Conservation (phyloP, 2,797 vertebrate genomes). For the Neosilurus hyrtlii region DNA sequence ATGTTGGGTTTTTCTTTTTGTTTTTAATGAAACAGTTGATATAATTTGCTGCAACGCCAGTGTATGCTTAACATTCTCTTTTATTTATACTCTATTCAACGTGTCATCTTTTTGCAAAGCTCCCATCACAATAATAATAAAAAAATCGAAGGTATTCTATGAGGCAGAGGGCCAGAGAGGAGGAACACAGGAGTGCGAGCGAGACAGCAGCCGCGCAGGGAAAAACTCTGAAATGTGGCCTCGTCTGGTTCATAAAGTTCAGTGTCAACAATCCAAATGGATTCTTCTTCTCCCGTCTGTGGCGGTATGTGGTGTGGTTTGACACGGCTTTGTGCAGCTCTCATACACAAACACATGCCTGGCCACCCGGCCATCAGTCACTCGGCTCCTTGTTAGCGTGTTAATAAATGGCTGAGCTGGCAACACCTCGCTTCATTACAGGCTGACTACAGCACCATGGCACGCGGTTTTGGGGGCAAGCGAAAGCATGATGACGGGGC, state of each 20-base stretch:
- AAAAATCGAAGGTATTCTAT: neutral
- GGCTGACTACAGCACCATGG: conserved; percentile 37
- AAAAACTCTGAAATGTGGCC: conserved; percentile 52
- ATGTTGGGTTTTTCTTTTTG: neutral
- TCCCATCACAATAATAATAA: neutral
- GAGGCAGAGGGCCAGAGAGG: conserved; percentile 25
- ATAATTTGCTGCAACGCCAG: neutral
- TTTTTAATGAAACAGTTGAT: neutral
- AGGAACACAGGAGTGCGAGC: conserved; percentile 52
- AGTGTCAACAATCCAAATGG: conserved; percentile 56
- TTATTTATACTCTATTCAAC: neutral
- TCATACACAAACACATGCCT: conserved; percentile 30
- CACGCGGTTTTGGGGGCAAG: conserved; percentile 36
- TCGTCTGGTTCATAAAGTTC: conserved; percentile 55
- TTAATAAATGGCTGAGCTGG: conserved; percentile 56
- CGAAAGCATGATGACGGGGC: conserved; percentile 41
- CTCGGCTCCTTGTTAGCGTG: conserved; percentile 53
- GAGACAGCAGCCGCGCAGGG: conserved; percentile 47
- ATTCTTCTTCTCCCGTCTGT: conserved; percentile 53
- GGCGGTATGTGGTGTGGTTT: conserved; percentile 53
- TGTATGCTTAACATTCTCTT: neutral
- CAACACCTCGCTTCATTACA: conserved; percentile 51
- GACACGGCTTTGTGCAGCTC: conserved; percentile 49
- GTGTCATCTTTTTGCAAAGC: neutral
- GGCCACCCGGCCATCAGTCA: conserved; percentile 52